Base-by-base conservation (phyloP, 2,888 invertebrate genomes). In the Scaptomyza flava region DNA sequence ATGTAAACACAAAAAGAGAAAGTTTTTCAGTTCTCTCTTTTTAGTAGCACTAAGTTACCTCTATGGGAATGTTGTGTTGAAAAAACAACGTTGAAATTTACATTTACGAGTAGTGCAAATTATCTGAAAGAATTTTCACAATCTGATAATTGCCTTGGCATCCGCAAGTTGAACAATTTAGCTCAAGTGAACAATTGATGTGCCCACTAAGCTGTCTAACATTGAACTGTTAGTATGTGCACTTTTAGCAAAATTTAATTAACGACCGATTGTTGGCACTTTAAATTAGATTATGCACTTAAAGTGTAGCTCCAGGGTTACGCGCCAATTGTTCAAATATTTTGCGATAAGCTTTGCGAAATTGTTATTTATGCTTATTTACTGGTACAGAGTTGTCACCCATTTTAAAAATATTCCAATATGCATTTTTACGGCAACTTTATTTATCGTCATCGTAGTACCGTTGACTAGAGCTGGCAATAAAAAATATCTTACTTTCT, bases 1-100 rank as follows among this genome's bases (percentile, higher is more conserved):
- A 60, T 41, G 70, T 59, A 72, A 48, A 71, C 73, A 60, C 9
- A 41, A 66, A 23, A 34, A 59, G 77, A 62, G 73, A 74, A 74
- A 74, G 73, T 77, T 74, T 61, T 47, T 54, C n/a, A 11, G 3
- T 47, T 6, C 12, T 12, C 43, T 33, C 8, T 54, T 54, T 23
- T 31, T 48, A 46, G 41, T 41, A 53, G 17, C 8, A 47, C 52
- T 72, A 54, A 6, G 27, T 6, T 58, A 66, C 77, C 59, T 45
- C 14, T 34, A 17, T 45, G 38, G 33, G 7, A 41, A 41, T 34
- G 12, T 54, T 17, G n/a, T 38, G 41, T 12, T 43, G 36, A 4
- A 3, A 27, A 33, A 9, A 6, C 23, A 31, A 3, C 48, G 54
- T 36, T 30, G 42, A 5, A 31, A 42, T 11, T 8, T 2, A 8